phyloP scores from a whole-genome alignment of 2,113 vertebrate species.

The Numenius arquata region DNA sequence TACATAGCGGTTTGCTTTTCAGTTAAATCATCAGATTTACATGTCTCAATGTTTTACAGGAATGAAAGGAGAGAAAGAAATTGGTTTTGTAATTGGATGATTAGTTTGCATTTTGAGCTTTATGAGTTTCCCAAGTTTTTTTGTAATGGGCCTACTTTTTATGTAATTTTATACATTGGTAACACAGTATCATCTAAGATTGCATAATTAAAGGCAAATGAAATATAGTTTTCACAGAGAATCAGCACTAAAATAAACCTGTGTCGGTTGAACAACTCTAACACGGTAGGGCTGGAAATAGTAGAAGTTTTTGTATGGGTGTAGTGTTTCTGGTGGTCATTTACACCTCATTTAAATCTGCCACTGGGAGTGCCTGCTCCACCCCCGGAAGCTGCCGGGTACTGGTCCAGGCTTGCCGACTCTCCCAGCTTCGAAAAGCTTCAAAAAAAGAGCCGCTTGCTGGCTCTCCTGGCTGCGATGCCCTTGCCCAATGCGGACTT shows the following conservation, averaged over 20 bases:
- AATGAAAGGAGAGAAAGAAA: not conserved
- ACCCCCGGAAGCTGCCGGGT: no score
- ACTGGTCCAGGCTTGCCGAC: no score
- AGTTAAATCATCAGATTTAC: not conserved
- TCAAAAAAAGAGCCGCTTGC: no score
- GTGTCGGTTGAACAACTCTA: not conserved
- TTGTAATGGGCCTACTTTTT: not conserved
- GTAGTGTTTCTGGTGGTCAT: no score
- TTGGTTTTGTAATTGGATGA: not conserved
- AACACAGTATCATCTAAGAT: not conserved
- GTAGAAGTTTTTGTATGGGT: not conserved
- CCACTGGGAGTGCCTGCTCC: no score
- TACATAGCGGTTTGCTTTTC: not conserved
- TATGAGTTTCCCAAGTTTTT: not conserved
- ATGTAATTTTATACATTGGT: no score
- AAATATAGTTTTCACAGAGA: not conserved
- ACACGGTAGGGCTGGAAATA: not conserved
- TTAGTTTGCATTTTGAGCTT: not conserved
- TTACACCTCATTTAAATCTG: no score
- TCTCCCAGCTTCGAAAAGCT: no score
- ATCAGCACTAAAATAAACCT: not conserved
- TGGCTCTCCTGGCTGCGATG: no score
- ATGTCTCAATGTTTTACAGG: fast-evolving
- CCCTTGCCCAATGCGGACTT: no score
- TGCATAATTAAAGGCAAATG: not conserved